Evolutionary conservation across 2,113 vertebrate genomes (phyloP).

Genomic region (Megaceryle torquata): DNA sequence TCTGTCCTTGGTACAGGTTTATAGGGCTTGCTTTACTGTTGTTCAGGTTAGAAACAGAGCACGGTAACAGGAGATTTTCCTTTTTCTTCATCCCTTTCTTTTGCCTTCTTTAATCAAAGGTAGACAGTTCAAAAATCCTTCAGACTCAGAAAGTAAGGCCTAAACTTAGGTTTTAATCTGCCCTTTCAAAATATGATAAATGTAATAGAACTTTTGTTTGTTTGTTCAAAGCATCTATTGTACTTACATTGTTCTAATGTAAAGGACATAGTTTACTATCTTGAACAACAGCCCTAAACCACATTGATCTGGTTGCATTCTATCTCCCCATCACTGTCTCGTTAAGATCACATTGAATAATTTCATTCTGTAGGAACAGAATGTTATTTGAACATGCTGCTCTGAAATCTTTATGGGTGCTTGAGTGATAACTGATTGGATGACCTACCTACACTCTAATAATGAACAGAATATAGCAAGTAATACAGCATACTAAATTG

Average conservation of each 20-base stretch:
- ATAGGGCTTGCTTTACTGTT: not conserved
- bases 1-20: not conserved
- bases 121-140: not conserved
- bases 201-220: not conserved
- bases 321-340: not conserved
- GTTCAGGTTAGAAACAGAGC: not conserved
- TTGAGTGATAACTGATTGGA: constrained; percentile 50
- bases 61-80: not conserved
- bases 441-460: constrained; percentile 46
- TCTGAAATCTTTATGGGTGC: constrained; percentile 17
- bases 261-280: not conserved
- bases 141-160: not conserved
- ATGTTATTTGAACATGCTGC: not conserved
- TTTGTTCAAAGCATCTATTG: not conserved
- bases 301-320: not conserved
- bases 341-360: not conserved
- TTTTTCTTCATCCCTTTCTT: not conserved
- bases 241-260: not conserved
- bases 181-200: not conserved
- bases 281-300: not conserved
- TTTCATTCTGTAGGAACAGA: not conserved
- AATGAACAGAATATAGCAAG: constrained; percentile 49
- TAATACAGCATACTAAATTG: constrained; percentile 45
- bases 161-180: not conserved
- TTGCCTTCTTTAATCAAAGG: not conserved